Base-by-base conservation (phyloP, 2,797 vertebrate species). In the Merluccius polli region DNA sequence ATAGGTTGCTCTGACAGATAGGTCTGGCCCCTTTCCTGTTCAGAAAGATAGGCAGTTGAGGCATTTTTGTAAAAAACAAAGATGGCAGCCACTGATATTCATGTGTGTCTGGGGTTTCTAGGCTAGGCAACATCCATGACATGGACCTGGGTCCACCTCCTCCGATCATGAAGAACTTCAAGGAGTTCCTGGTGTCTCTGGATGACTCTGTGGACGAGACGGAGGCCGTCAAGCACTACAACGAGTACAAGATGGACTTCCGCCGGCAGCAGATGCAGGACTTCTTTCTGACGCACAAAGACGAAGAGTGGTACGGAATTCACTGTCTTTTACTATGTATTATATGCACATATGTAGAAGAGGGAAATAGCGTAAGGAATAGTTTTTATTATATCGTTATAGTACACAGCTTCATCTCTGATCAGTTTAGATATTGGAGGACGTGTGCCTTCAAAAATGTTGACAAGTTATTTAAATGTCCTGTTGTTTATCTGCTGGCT, bases 201-300 rank as follows among this genome's bases (percentile, higher is more conserved):
- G 97, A 98, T 1, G 97, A 98, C 85, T 95, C 96, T 0, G 96
- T 98, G 85, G 96, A 98, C 0, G 97, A 98, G 91, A 98, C 96
- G 0, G 97, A 98, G 87, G 96, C 97, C 0, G 97, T 98, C 0
- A 96, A 96, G 77, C 96, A 95, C 52, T 98, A 98, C 85, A 98
- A 98, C 24, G 96, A 98, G 79, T 98, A 98, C 85, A 98, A 98
- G 89, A 89, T 97, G 0, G 97, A 98, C 80, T 98, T 97, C 85
- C 94, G 97, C 0, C 93, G 97, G 2, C 97, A 98, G 87, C 97
- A 98, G 93, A 97, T 98, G 95, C 97, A 98, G 87, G 97, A 98
- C 27, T 98, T 98, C 92, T 98, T 98, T 91, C 88, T 98, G 88
- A 94, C 96, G 2, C 97, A 98, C 86, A 98, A 98, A 91, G 96